Evolutionary conservation across 2,113 vertebrate genomes (phyloP), one percentile per base, ranked within the genome.

Genomic region (Cephalopterus ornatus): DNA sequence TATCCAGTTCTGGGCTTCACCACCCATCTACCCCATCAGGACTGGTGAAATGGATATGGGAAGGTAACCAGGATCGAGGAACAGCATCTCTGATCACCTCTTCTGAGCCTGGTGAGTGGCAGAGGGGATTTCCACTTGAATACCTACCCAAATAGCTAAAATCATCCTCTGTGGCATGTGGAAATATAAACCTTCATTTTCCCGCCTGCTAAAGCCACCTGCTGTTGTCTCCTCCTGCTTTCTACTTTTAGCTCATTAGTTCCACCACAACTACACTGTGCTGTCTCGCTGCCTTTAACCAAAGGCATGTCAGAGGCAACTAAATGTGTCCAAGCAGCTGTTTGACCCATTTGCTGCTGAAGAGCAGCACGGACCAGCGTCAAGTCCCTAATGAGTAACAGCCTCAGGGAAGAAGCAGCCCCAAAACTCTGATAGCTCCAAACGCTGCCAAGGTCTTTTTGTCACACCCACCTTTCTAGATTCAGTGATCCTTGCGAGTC

Each of bases 201-300:
- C 94, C 95, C 93, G 65, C 94, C 93, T 84, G 91, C 84, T n/a
- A 47, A 93, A 95, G 88, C 94, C 96, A 96, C 94, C 95, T 96
- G 93, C 95, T 85, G 76, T 86, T 84, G 95, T 96, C 92, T 85
- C 88, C 93, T 96, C 84, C 94, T 53, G 88, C 55, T 86, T 92
- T 89, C 94, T 88, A 88, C 81, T 93, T 94, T 94, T 94, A 95
- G 95, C 96, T 88, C 79, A 39, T 93, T 94, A 96, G 95, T 93
- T 94, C 90, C 85, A 90, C 67, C 5, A 8, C 5, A 0, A 28
- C 78, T n/a, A 24, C 83, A 14, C 79, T 37, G 39, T 42, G 61
- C 42, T 49, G 82, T 47, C 82, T 74, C 37, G 2, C 73, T 92
- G 95, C 79, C 72, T 85, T 30, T 71, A 81, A 41, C 83, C 8